phyloP scores from a whole-genome alignment of 2,113 vertebrate species.

The Cnemophilus loriae region DNA sequence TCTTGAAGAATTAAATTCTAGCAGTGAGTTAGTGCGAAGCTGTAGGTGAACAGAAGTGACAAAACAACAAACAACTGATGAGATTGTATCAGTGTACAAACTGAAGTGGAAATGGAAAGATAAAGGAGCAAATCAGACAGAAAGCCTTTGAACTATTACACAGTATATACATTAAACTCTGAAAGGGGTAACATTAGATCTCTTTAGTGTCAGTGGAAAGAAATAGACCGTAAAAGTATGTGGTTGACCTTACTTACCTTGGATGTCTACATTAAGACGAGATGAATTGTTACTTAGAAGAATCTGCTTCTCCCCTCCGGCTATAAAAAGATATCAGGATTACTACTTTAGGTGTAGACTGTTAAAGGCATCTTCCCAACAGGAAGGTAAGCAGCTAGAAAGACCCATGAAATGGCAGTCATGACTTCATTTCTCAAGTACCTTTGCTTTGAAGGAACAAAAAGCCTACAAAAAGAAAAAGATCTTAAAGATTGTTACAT shows the following conservation, averaged over 20 bases:
- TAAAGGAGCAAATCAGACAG: not conserved
- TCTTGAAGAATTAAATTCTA: not conserved
- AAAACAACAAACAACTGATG: not conserved
- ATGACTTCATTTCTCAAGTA: not conserved
- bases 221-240: not conserved
- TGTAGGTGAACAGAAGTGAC: not conserved
- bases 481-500: not conserved
- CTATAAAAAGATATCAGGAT: not conserved
- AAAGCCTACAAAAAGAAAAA: not conserved
- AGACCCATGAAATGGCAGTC: not conserved
- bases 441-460: not conserved
- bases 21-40: not conserved
- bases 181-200: not conserved
- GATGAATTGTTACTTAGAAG: not conserved
- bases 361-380: not conserved
- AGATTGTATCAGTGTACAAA: not conserved
- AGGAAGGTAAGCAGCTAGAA: not conserved
- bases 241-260: not conserved
- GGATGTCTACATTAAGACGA: not conserved
- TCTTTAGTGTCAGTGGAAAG: not conserved
- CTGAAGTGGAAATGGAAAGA: not conserved
- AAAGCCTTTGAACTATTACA: not conserved
- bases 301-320: not conserved
- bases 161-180: not conserved
- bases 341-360: not conserved